phyloP scores from a whole-genome alignment of 23 tunicate species.

The Halocynthia roretzi region DNA sequence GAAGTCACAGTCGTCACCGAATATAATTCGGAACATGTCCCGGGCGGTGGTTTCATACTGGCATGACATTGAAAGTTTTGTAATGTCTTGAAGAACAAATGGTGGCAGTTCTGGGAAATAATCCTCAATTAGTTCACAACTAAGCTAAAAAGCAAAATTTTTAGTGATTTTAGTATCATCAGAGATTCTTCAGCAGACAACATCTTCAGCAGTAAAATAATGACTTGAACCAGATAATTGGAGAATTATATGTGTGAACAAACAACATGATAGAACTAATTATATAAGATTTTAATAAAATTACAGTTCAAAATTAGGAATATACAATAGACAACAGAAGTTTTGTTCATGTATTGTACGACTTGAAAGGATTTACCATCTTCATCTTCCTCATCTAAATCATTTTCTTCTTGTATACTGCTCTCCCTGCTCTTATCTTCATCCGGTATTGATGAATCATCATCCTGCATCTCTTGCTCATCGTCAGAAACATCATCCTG shows the following conservation, averaged over 20 bases:
- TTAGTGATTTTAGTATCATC: not conserved
- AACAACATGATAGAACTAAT: too few relatives aligned
- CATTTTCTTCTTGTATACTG: not conserved
- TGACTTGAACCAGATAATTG: not conserved
- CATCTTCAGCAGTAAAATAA: not conserved
- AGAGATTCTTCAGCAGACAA: not conserved
- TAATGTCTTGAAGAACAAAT: not conserved
- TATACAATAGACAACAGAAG: too few relatives aligned
- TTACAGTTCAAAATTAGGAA: too few relatives aligned
- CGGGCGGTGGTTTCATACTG: conserved; percentile 34
- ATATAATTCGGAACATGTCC: conserved; percentile 36
- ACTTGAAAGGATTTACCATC: not conserved
- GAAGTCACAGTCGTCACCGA: conserved; percentile 57
- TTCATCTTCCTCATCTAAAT: not conserved
- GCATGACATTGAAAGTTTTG: conserved; percentile 12
- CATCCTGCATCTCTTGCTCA: conserved; percentile 3
- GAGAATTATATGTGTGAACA: too few relatives aligned
- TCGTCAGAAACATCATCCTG: not conserved
- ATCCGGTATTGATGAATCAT: not conserved
- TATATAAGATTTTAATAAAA: too few relatives aligned
- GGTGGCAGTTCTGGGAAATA: conserved; percentile 4
- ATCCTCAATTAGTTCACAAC: not conserved
- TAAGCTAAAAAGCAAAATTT: not conserved
- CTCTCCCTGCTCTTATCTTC: not conserved
- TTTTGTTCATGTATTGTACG: too few relatives aligned